These are phyloP conservation scores for Lophotis ruficrista DNA, from an alignment of 2,113 vertebrate species.

Conservation along the genomic window DNA sequence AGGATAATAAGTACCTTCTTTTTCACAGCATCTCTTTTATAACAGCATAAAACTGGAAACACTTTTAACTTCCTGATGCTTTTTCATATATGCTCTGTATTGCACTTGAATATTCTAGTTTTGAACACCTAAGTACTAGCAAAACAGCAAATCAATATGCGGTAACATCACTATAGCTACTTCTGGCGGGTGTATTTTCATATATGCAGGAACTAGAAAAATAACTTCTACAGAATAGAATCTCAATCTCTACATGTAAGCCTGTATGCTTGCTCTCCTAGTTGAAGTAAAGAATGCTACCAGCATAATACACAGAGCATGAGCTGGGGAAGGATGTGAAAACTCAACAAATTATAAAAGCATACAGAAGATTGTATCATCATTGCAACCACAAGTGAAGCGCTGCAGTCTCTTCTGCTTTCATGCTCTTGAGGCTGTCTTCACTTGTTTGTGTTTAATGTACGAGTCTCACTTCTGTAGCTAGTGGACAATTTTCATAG, in stretches of 20 bases:
- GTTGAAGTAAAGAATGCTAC: not conserved
- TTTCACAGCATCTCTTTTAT: not conserved
- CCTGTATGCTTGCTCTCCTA: not conserved
- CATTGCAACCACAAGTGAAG: not conserved
- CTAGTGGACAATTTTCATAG: not conserved
- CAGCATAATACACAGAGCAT: not conserved
- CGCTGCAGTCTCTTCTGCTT: not conserved
- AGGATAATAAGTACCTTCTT: not conserved
- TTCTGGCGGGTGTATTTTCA: not conserved
- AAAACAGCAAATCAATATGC: not conserved
- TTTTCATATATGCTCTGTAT: not conserved
- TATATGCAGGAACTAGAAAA: not conserved
- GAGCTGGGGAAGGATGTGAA: not conserved
- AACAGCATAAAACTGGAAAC: not conserved
- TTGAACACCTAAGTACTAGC: not conserved
- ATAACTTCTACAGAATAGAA: not conserved
- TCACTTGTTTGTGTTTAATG: not conserved
- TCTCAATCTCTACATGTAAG: not conserved
- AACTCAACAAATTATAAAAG: not conserved
- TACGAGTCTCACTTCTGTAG: not conserved
- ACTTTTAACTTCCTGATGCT: not conserved
- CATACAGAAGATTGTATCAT: not conserved
- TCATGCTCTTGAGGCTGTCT: not conserved
- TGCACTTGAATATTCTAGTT: not conserved
- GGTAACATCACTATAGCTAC: not conserved